Evolutionary conservation across 2,888 invertebrate species (phyloP).

Genomic region (Dioctria linearis): DNA sequence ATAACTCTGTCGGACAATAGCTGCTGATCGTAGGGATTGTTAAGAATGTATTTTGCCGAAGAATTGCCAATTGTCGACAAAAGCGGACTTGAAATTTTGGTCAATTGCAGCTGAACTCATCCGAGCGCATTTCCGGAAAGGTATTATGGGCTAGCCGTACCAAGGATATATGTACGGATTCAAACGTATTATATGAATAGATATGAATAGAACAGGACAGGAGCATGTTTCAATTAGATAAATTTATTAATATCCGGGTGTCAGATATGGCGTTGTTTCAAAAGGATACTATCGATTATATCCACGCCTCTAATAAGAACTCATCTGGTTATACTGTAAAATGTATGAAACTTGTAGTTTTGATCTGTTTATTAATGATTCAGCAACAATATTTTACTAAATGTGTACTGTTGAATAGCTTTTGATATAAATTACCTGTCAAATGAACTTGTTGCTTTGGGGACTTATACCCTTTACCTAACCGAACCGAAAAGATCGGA

Average conservation of each 20-base stretch:
- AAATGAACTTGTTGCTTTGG: no score
- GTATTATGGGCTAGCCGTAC: no score
- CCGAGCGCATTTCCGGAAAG: background rate
- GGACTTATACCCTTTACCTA: no score
- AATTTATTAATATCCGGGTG: constrained; percentile 36
- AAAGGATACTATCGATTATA: constrained; percentile 32
- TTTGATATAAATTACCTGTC: no score
- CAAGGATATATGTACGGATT: background rate
- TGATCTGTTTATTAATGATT: no score
- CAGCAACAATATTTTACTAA: no score
- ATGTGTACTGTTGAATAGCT: no score
- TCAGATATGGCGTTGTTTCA: constrained; percentile 16
- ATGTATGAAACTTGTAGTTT: no score
- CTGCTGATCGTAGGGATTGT: constrained; percentile 48
- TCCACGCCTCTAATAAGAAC: no score
- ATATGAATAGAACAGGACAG: background rate
- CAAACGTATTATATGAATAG: background rate
- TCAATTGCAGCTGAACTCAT: constrained; percentile 14
- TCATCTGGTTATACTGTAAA: no score
- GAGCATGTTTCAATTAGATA: constrained; percentile 36
- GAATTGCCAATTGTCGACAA: background rate
- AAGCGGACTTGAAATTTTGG: background rate
- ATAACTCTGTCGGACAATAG: constrained; percentile 52
- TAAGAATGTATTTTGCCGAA: background rate
- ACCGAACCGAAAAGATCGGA: no score